These are phyloP conservation scores for Halictus ligatus DNA, from an alignment of 2,888 invertebrate species.

Conservation along the genomic window DNA sequence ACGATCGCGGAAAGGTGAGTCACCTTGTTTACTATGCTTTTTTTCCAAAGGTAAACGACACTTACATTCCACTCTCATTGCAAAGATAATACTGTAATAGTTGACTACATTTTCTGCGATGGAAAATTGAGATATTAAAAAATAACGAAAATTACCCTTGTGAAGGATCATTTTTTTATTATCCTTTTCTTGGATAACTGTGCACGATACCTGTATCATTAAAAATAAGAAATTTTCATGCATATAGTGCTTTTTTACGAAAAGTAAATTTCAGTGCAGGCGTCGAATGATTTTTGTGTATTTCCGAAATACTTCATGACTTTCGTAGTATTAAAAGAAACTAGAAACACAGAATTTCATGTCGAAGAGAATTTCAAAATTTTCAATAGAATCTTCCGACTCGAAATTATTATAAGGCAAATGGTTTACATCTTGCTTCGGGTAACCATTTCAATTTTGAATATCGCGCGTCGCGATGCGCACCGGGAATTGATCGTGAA, in stretches of 20 bases:
- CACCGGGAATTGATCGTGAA: neutral
- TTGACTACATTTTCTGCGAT: too few relatives aligned
- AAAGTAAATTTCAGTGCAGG: too few relatives aligned
- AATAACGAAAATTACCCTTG: neutral
- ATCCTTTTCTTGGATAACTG: too few relatives aligned
- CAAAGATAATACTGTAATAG: too few relatives aligned
- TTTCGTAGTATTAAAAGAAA: too few relatives aligned
- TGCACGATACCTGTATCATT: too few relatives aligned
- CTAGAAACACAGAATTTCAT: too few relatives aligned
- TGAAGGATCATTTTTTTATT: neutral
- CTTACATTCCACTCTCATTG: neutral
- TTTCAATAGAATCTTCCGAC: neutral
- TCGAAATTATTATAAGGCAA: neutral
- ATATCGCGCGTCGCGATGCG: neutral
- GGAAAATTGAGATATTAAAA: neutral
- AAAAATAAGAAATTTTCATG: too few relatives aligned
- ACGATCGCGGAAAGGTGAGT: conserved; percentile 92
- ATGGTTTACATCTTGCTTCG: neutral
- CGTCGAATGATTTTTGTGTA: too few relatives aligned
- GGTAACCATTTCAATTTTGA: neutral
- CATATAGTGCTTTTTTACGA: too few relatives aligned
- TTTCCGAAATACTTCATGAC: too few relatives aligned
- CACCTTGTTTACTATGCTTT: neutral
- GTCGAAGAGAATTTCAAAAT: too few relatives aligned
- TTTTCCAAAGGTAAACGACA: neutral